Percentiles rank a stretch among this genome's conserved stretches.
These are phyloP conservation scores for Drosophila albomicans DNA, from an alignment of 1,140 invertebrate species.

Conservation along the genomic window DNA sequence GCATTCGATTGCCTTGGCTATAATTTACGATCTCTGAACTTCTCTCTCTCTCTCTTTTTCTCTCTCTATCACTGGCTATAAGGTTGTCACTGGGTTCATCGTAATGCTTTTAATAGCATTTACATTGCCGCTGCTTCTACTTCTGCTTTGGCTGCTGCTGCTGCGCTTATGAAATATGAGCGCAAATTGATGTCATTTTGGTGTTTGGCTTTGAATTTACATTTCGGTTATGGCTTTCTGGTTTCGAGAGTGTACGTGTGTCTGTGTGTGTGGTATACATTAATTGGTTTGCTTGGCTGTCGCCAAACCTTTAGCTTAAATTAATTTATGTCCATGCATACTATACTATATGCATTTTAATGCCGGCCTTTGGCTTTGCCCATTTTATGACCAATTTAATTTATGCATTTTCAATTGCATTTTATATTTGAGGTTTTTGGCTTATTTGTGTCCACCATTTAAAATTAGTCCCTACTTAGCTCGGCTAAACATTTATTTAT, in stretches of 20 bases:
- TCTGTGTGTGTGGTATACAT: slow-evolving; percentile 25
- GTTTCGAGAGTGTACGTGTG: background rate
- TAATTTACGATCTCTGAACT: slow-evolving; percentile 53
- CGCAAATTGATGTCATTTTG: slow-evolving; percentile 53
- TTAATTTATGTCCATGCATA: slow-evolving; percentile 46
- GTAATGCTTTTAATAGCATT: slow-evolving; percentile 57
- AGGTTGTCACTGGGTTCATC: slow-evolving; percentile 46
- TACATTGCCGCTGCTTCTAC: background rate
- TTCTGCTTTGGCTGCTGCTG: slow-evolving; percentile 1
- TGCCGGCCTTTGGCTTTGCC: slow-evolving; percentile 13
- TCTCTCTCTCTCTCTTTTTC: background rate
- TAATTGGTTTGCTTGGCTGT: slow-evolving; percentile 51
- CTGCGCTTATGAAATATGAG: slow-evolving; percentile 52
- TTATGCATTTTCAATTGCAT: slow-evolving; percentile 61
- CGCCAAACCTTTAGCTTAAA: slow-evolving; percentile 43
- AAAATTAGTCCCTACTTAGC: slow-evolving; percentile 46
- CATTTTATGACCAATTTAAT: slow-evolving; percentile 49
- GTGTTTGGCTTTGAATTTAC: slow-evolving; percentile 52
- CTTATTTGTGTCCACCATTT: slow-evolving; percentile 33
- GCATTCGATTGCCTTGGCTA: slow-evolving; percentile 43
- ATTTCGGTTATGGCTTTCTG: slow-evolving; percentile 30
- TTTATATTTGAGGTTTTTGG: slow-evolving; percentile 46
- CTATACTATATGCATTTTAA: slow-evolving; percentile 4
- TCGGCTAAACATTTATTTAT: slow-evolving; percentile 52
- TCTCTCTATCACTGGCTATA: background rate